Percentiles rank a stretch among this genome's conserved stretches.
Conservation (phyloP, 1,140 invertebrate species). For the Drosophila cardini region DNA sequence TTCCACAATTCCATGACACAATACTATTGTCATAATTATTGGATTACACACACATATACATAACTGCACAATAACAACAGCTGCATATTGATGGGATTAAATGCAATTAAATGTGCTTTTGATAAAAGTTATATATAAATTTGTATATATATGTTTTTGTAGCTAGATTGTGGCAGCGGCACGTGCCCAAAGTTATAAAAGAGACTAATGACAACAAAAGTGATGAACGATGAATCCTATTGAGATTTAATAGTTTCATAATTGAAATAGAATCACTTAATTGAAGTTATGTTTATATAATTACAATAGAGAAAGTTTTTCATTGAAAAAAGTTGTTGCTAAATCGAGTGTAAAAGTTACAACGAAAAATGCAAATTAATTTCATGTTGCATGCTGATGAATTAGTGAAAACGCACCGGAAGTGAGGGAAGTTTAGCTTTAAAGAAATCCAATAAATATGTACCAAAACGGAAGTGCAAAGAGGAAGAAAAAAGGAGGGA, state of each 20-base stretch:
- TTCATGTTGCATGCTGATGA: conserved; percentile 35
- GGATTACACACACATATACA: conserved; percentile 2
- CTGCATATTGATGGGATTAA: conserved; percentile 18
- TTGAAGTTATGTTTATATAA: background rate
- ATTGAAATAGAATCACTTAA: background rate
- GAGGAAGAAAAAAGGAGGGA: background rate
- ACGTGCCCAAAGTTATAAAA: conserved; percentile 28
- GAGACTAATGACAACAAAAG: background rate
- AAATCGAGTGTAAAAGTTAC: conserved; percentile 11
- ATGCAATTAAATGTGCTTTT: conserved; percentile 21
- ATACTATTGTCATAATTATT: conserved; percentile 18
- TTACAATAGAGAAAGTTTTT: conserved; percentile 41
- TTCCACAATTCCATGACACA: background rate
- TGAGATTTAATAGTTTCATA: conserved; percentile 1
- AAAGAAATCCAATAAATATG: conserved; percentile 29
- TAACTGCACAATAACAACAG: conserved; percentile 11
- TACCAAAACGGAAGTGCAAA: conserved; percentile 49
- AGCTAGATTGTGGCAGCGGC: conserved; percentile 16
- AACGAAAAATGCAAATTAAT: conserved; percentile 41
- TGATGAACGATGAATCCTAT: background rate
- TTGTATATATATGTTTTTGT: conserved; percentile 3
- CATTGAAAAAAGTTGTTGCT: conserved; percentile 9
- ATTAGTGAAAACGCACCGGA: conserved; percentile 43
- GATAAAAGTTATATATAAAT: conserved; percentile 2
- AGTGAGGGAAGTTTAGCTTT: conserved; percentile 35